Percentiles rank a stretch among this genome's conserved stretches.
phyloP scores from a whole-genome alignment of 2,797 vertebrate species.

The Peromyscus attwateri region DNA sequence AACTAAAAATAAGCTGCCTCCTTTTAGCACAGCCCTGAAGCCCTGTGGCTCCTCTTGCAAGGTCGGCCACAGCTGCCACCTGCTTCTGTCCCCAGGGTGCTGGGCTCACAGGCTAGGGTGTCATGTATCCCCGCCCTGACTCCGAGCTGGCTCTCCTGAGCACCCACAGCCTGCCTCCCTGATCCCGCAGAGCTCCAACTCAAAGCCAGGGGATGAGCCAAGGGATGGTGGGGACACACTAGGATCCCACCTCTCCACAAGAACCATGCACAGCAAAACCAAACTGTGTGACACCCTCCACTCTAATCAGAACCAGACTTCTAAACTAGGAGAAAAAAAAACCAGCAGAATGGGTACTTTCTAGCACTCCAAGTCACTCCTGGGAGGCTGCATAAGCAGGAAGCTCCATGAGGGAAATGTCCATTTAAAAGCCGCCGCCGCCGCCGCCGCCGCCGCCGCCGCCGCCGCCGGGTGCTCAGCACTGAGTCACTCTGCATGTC shows the following conservation, averaged over 20 bases:
- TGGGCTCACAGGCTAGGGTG: background rate
- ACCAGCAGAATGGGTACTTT: background rate
- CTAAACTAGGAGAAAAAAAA: background rate
- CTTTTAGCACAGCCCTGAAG: background rate
- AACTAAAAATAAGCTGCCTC: background rate
- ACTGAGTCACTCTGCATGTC: background rate
- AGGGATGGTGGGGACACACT: background rate
- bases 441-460: too few species aligned
- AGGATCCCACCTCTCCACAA: background rate
- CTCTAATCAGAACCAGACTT: background rate
- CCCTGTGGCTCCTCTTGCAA: background rate
- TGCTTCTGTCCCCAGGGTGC: background rate
- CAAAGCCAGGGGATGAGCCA: background rate
- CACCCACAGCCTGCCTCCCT: background rate
- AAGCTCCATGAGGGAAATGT: fast-evolving
- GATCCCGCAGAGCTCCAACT: background rate
- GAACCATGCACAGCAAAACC: fast-evolving
- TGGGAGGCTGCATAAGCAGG: fast-evolving
- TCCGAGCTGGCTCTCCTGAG: background rate
- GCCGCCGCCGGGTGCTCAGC: too few species aligned
- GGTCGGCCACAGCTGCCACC: background rate
- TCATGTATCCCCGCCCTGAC: background rate
- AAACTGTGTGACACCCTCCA: fast-evolving
- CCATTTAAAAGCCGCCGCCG: too few species aligned
- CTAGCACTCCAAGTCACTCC: fast-evolving